Base-by-base conservation (phyloP, 2,888 invertebrate genomes). In the Calameuta idolon region DNA sequence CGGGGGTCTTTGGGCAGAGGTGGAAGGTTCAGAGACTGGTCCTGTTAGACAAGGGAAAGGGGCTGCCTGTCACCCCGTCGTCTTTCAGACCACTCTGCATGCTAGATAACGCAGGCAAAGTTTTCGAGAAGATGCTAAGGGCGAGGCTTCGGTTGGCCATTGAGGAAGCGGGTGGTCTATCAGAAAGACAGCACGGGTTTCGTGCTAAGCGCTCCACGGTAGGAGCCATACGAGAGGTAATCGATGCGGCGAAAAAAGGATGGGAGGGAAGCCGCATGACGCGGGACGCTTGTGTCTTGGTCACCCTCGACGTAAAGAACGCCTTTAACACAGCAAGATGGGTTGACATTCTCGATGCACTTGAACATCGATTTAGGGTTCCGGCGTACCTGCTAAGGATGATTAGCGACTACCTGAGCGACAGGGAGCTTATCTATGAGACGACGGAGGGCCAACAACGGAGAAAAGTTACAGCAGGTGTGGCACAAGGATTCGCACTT, bases 81-180 rank as follows among this genome's bases (percentile, higher is more conserved):
- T 69, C 79, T 4, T 81, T 77, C 69, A 79, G 86, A 73, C 86
- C 87, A 0, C 83, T 88, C 1, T 85, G 86, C 76, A 80, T 89
- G 40, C 75, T 85, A 5, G 34, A 34, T 1, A 34, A 34, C 34
- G 1, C 34, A 34, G 30, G 81, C n/a, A 88, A 85, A 76, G 34
- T 87, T 0, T 77, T 86, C 4, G 88, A 89, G 75, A 83, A 83
- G 75, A 23, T 87, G 23, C 68, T 87, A 34, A 81, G 80, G 12
- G 37, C 40, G 34, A 82, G 87, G 69, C 69, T 89, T n/a, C 23
- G 73, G n/a, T 69, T 74, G n/a, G 73, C 79, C 71, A 15, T 85
- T 1, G 83, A 82, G 69, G 76, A 74, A 23, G 76, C 77, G 12
- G 82, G 80, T 0, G 75, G 69, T 15, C 77, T 86, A 30, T 79